phyloP scores from a whole-genome alignment of 2,888 invertebrate species.

The Archips crataeganus region DNA sequence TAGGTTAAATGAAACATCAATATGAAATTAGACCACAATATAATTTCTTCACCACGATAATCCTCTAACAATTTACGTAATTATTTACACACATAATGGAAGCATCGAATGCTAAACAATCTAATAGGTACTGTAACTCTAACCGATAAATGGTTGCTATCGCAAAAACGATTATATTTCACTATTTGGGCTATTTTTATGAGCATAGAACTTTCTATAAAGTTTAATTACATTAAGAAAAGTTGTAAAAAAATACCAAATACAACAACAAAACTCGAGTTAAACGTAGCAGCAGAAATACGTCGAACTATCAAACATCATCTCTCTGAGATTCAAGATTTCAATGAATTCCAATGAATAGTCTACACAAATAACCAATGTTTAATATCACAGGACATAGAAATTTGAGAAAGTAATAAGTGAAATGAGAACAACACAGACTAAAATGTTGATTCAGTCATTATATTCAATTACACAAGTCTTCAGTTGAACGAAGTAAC shows the following conservation, averaged over 20 bases:
- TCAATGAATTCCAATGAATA: constrained; percentile 28
- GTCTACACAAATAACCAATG: constrained; percentile 35
- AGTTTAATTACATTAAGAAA: background rate
- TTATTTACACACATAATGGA: constrained; percentile 81
- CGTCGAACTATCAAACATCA: background rate
- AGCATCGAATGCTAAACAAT: constrained; percentile 75
- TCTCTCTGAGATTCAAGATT: background rate
- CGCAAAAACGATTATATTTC: constrained; percentile 5
- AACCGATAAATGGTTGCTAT: constrained; percentile 44
- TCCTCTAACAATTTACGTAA: constrained; percentile 77
- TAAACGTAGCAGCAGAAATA: background rate
- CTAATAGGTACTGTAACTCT: constrained; percentile 70
- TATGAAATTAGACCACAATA: constrained; percentile 75
- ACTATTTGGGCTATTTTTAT: constrained; percentile 10
- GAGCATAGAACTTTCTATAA: background rate
- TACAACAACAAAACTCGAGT: background rate
- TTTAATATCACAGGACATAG: constrained; percentile 64
- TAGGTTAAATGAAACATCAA: constrained; percentile 57
- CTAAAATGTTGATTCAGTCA: background rate
- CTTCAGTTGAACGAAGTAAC: background rate
- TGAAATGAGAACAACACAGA: constrained; percentile 48
- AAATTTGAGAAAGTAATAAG: constrained; percentile 54
- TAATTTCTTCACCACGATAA: constrained; percentile 75
- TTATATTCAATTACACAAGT: background rate
- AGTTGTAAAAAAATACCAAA: constrained; percentile 1